phyloP scores from a whole-genome alignment of 2,113 vertebrate genomes.

The Taurulus bubalis region DNA sequence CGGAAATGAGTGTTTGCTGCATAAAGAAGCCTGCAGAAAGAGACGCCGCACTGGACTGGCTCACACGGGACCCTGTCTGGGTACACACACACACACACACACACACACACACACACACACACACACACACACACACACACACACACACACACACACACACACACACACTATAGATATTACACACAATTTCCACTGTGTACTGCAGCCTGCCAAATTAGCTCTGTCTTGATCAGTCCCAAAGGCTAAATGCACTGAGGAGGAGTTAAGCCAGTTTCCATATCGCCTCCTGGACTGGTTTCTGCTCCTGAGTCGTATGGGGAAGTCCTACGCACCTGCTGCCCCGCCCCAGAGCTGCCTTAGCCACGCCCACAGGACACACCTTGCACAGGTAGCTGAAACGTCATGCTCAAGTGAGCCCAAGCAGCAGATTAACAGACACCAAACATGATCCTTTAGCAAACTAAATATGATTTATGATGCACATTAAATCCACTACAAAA shows the following conservation, averaged over 20 bases:
- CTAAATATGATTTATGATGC: constrained; percentile 23
- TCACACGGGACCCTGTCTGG: constrained; percentile 78
- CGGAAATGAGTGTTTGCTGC: constrained; percentile 79
- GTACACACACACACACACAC: constrained; percentile 63
- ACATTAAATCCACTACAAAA: constrained; percentile 39
- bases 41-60: constrained; percentile 76
- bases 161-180: constrained; percentile 13
- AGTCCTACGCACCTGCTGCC: constrained; percentile 59
- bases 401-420: background rate
- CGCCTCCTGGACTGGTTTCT: constrained; percentile 82
- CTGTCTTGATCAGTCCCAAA: constrained; percentile 60
- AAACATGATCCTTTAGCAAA: background rate
- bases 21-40: constrained; percentile 82
- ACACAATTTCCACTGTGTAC: constrained; percentile 39
- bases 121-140: too few species aligned
- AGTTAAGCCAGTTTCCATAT: constrained; percentile 82
- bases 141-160: too few species aligned
- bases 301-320: constrained; percentile 77
- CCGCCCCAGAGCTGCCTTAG: constrained; percentile 69
- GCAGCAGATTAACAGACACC: background rate
- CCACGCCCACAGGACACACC: constrained; percentile 56
- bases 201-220: constrained; percentile 9
- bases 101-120: constrained; percentile 6
- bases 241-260: constrained; percentile 54
- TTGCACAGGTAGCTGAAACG: constrained; percentile 66